A percentile compares a stretch with the other conserved stretches of the same genome.
Evolutionary conservation across 2,113 vertebrate genomes (phyloP).

Genomic region (Chionomys nivalis): DNA sequence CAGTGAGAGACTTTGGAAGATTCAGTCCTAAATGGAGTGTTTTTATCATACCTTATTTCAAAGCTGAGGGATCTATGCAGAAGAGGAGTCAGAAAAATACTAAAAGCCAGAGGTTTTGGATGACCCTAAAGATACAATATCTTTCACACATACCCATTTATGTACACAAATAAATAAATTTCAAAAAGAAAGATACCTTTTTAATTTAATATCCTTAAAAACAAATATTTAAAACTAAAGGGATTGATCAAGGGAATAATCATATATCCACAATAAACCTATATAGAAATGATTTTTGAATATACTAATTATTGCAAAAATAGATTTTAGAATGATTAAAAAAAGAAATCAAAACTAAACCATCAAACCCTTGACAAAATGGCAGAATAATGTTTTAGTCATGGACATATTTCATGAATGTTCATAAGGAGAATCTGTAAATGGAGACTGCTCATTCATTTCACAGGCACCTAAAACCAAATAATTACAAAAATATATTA

Average conservation of each 20-base stretch:
- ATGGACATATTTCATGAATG: conserved; percentile 46
- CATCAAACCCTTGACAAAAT: background rate
- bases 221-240: background rate
- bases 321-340: background rate
- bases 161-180: background rate
- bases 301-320: conserved; percentile 26
- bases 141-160: background rate
- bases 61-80: background rate
- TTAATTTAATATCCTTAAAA: conserved; percentile 1
- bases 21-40: background rate
- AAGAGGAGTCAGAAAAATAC: background rate
- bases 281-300: background rate
- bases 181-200: background rate
- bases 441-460: too few relatives aligned
- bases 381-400: conserved; percentile 32
- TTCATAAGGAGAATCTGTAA: conserved; percentile 34
- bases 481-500: too few relatives aligned
- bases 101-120: background rate
- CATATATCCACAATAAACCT: background rate
- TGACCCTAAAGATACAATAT: background rate
- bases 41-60: background rate
- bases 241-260: conserved; percentile 25
- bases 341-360: conserved; percentile 41
- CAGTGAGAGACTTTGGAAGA: background rate
- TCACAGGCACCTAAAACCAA: too few relatives aligned